Conservation (phyloP, 2,888 invertebrate genomes). For the Synergus itoensis region DNA sequence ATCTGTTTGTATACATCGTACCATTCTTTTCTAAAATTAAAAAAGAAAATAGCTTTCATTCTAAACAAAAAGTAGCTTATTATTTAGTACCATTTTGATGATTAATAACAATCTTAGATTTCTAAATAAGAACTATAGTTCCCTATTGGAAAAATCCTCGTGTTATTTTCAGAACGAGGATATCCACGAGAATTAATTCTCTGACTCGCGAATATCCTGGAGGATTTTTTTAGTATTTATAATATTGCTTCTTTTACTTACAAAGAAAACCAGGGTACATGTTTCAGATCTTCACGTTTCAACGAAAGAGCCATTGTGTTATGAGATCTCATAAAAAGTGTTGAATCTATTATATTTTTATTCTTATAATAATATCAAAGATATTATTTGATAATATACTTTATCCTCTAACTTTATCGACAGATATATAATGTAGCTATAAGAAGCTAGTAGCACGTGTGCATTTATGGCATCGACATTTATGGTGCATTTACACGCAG, state of each 20-base stretch:
- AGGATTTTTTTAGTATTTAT: not conserved
- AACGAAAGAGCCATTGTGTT: constrained; percentile 62
- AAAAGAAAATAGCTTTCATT: not conserved
- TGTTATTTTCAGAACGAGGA: not conserved
- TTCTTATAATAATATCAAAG: not conserved
- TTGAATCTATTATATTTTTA: not conserved
- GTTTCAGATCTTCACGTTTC: constrained; percentile 61
- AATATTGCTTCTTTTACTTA: constrained; percentile 56
- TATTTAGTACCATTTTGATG: not conserved
- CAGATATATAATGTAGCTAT: too few species aligned
- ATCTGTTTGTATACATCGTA: constrained; percentile 69
- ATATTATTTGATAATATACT: too few species aligned
- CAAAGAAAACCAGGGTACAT: constrained; percentile 71
- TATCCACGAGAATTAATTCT: too few species aligned
- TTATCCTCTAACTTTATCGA: too few species aligned
- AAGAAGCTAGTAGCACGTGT: too few species aligned
- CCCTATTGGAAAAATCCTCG: not conserved
- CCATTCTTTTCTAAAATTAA: constrained; percentile 70
- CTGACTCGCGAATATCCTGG: not conserved
- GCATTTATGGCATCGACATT: too few species aligned
- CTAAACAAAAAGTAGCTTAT: not conserved
- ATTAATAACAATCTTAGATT: not conserved
- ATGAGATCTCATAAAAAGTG: not conserved
- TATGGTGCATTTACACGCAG: too few species aligned
- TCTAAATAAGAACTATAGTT: not conserved